A percentile compares a stretch with the other conserved stretches of the same genome.
Evolutionary conservation across 1,140 invertebrate genomes (phyloP).

Genomic region (Potamilus streckersoni): DNA sequence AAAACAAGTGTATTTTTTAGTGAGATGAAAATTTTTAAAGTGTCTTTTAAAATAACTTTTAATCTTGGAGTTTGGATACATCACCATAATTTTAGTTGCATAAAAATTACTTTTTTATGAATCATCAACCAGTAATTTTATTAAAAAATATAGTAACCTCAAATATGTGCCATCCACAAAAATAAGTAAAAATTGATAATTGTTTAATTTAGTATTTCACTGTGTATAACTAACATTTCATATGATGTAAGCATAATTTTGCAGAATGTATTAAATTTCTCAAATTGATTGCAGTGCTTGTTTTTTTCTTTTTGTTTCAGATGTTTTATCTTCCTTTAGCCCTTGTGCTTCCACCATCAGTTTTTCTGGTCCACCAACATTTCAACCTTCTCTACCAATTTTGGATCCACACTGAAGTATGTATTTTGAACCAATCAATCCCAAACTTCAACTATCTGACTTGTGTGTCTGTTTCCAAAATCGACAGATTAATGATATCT

Average conservation of each 20-base stretch:
- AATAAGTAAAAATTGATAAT: neutral
- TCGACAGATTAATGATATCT: too few species aligned
- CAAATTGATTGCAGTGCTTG: too few species aligned
- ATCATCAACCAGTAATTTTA: neutral
- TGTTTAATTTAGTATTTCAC: neutral
- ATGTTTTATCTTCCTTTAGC: constrained; percentile 88
- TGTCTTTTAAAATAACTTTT: too few species aligned
- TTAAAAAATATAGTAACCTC: neutral
- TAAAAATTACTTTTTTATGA: neutral
- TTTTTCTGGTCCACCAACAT: constrained; percentile 86
- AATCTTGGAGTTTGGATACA: too few species aligned
- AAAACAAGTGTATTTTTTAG: too few species aligned
- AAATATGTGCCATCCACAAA: neutral
- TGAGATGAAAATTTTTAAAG: too few species aligned
- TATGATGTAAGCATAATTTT: too few species aligned
- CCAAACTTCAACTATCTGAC: neutral
- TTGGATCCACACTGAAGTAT: constrained; percentile 89
- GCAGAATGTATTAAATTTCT: too few species aligned
- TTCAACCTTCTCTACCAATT: constrained; percentile 92
- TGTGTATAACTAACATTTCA: too few species aligned
- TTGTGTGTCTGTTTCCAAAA: too few species aligned
- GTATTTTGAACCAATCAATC: neutral
- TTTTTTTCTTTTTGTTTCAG: constrained; percentile 70
- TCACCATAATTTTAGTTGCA: too few species aligned
- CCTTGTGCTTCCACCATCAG: constrained; percentile 83